Conservation (phyloP, 2,888 invertebrate genomes). For the Megamerina dolium region DNA sequence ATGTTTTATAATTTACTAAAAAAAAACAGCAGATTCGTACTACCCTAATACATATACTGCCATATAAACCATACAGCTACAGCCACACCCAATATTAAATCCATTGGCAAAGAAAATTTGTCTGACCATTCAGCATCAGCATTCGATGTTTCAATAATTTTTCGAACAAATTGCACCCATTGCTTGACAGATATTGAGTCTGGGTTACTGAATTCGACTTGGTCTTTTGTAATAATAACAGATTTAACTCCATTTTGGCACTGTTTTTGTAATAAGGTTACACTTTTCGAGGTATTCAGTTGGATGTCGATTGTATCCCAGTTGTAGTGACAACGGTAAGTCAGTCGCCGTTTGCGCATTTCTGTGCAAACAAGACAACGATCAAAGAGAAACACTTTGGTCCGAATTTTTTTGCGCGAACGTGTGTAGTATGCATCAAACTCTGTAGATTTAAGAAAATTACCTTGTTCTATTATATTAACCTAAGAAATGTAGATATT, state of each 20-base stretch:
- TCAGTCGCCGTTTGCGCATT: conserved; percentile 39
- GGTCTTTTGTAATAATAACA: conserved; percentile 26
- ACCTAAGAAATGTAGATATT: conserved; percentile 28
- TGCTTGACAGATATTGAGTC: conserved; percentile 38
- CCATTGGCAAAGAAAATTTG: conserved; percentile 41
- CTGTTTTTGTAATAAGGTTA: conserved; percentile 31
- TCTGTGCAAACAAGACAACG: conserved; percentile 45
- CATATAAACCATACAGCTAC: conserved; percentile 42
- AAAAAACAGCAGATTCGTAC: too few relatives aligned
- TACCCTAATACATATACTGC: conserved; percentile 34
- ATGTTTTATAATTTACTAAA: conserved; percentile 2
- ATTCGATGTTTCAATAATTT: conserved; percentile 35
- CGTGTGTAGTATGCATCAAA: conserved; percentile 44
- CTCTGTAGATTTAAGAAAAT: conserved; percentile 42
- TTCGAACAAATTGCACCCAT: conserved; percentile 38
- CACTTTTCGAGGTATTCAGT: conserved; percentile 36
- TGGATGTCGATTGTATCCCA: conserved; percentile 42
- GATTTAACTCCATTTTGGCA: too few relatives aligned
- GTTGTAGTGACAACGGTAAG: conserved; percentile 42
- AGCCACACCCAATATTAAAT: conserved; percentile 33
- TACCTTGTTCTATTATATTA: conserved; percentile 38
- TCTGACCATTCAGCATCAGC: conserved; percentile 30
- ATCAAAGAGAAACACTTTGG: conserved; percentile 47
- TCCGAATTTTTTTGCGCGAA: conserved; percentile 41
- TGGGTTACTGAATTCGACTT: conserved; percentile 35